Conservation (phyloP, 1,140 invertebrate genomes). For the Scylla paramamosain region DNA sequence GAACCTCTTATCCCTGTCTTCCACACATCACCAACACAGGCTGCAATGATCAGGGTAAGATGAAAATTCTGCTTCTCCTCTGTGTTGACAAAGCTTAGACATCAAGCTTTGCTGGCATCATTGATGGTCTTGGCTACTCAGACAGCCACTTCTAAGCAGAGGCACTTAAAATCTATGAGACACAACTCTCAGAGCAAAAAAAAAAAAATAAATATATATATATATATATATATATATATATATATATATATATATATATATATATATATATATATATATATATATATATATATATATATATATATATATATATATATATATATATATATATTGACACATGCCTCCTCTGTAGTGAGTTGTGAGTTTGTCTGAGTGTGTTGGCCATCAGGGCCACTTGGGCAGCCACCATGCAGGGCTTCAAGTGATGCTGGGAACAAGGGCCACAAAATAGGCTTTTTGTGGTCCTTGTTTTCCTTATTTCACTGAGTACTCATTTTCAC, state of each 20-base stretch:
- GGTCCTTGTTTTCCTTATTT: not conserved
- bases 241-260: too few species aligned
- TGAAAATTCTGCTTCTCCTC: not conserved
- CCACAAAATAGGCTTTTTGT: not conserved
- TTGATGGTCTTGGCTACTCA: not conserved
- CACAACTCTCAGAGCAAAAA: too few species aligned
- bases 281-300: too few species aligned
- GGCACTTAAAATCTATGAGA: too few species aligned
- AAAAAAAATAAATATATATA: too few species aligned
- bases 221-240: too few species aligned
- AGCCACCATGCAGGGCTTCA: not conserved
- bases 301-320: constrained; percentile 39
- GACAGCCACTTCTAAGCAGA: not conserved
- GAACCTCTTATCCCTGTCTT: not conserved
- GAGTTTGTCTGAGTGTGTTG: not conserved
- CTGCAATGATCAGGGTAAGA: constrained; percentile 33
- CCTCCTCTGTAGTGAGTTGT: not conserved
- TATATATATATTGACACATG: constrained; percentile 24
- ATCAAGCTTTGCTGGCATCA: not conserved
- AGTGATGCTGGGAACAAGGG: not conserved
- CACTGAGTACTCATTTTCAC: not conserved
- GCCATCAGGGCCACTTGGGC: not conserved
- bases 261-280: too few species aligned
- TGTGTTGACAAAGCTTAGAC: not conserved
- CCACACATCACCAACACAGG: not conserved